Percentiles rank a stretch among this genome's conserved stretches.
Conservation (phyloP, 2,113 vertebrate genomes). For the Polypterus bichir region DNA sequence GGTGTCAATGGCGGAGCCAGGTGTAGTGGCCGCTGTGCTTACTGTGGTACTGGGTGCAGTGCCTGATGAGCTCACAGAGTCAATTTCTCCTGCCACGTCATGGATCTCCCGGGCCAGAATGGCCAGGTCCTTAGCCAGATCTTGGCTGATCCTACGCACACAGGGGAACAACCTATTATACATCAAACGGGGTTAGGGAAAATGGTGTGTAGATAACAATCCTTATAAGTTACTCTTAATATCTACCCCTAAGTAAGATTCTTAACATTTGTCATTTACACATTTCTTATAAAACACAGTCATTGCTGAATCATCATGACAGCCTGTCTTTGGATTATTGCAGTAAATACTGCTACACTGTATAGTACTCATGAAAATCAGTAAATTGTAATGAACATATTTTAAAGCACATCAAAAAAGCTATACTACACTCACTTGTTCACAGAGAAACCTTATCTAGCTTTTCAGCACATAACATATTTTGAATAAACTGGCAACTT, state of each 20-base stretch:
- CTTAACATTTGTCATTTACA: too few species aligned
- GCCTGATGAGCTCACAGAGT: conserved; percentile 96
- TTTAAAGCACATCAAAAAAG: too few species aligned
- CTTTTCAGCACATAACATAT: too few species aligned
- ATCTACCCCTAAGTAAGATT: background rate
- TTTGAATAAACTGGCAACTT: too few species aligned
- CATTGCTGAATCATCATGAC: too few species aligned
- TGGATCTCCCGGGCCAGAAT: conserved; percentile 97
- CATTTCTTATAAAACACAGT: too few species aligned
- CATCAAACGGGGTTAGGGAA: conserved; percentile 37
- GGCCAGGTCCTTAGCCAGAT: conserved; percentile 79
- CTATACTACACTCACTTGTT: too few species aligned
- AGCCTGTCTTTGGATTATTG: too few species aligned
- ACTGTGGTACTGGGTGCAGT: conserved; percentile 96
- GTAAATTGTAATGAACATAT: too few species aligned
- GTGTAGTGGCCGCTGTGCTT: conserved; percentile 97
- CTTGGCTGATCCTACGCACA: conserved; percentile 96
- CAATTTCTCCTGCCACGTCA: conserved; percentile 95
- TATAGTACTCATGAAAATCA: too few species aligned
- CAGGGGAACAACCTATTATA: conserved; percentile 66
- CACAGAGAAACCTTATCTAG: too few species aligned
- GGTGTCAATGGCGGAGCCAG: conserved; percentile 97
- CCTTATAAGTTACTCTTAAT: background rate
- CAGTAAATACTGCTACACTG: too few species aligned
- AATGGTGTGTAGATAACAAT: conserved; percentile 16